These are phyloP conservation scores for Pristionchus maxplancki DNA, from an alignment of 2,888 invertebrate genomes.

Conservation along the genomic window DNA sequence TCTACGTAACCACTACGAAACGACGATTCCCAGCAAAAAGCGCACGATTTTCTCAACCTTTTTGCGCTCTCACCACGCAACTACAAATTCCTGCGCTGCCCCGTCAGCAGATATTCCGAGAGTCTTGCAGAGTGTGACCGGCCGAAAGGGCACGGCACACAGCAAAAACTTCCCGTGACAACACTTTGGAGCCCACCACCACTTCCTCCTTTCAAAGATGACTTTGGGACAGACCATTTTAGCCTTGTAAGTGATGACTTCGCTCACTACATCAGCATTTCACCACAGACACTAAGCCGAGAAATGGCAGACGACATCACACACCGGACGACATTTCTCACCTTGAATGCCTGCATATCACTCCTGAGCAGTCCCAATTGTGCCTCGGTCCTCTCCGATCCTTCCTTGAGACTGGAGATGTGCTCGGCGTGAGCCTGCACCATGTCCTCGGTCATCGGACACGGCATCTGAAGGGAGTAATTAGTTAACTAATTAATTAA, in stretches of 20 bases:
- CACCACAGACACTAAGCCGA: neutral
- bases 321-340: constrained; percentile 3
- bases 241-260: no score
- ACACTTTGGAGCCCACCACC: neutral
- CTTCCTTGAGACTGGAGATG: constrained; percentile 89
- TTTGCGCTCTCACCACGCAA: neutral
- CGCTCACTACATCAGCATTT: no score
- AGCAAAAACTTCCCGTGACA: neutral
- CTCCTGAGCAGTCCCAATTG: constrained; percentile 95
- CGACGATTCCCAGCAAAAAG: constrained; percentile 7
- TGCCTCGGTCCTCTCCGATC: constrained; percentile 90
- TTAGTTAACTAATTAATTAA: no score
- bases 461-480: constrained; percentile 85
- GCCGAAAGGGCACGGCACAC: neutral
- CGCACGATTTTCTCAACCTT: neutral
- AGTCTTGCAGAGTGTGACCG: neutral
- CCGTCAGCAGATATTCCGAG: neutral
- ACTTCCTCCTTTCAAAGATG: neutral
- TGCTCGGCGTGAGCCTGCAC: constrained; percentile 93
- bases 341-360: constrained; percentile 99
- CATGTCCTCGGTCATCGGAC: constrained; percentile 97
- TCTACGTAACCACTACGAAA: constrained; percentile 1
- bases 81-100: constrained; percentile 19
- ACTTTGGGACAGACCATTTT: no score
- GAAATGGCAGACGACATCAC: neutral